Evolutionary conservation across 2,113 vertebrate genomes (phyloP), one percentile per base, ranked within the genome.

Genomic region (Macquaria ambigua): DNA sequence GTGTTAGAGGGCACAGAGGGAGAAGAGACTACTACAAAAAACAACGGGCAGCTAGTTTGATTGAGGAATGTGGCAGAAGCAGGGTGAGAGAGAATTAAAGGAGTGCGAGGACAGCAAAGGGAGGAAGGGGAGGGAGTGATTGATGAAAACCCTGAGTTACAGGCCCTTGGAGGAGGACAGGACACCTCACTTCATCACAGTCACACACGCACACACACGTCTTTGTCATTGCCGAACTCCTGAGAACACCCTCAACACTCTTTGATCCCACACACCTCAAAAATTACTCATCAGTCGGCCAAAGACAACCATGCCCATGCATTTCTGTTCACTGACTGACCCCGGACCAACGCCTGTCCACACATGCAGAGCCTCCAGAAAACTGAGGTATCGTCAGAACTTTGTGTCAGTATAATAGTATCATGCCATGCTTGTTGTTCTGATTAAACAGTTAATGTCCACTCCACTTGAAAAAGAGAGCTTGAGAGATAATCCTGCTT

Each of bases 181-280:
- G 86, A 79, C 79, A 75, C 68, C 70, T 83, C 90, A 83, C 87
- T 92, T 81, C 83, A 94, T 93, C 92, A 91, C 76, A 67, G 56
- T 76, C 87, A 43, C 81, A 43, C 83, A 66, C 68, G 14, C 77
- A 63, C 79, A 64, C 72, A 70, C 81, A 82, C 64, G 43, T 85
- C 79, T 87, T 81, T 79, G 78, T 86, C 82, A 59, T 6, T 20
- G 82, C 67, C 21, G 31, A 81, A 75, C 82, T 81, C 70, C 66
- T 58, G 68, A 87, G 72, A 86, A 84, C 77, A 81, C 50, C 81
- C 64, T 73, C 53, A 62, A 79, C 11, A 39, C 76, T 28, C 89
- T 90, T 89, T 87, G 84, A 91, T 90, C 92, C 77, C 56, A 52
- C 72, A 56, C 84, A 90, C 77, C 82, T 82, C 55, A 41, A 68